These are phyloP conservation scores for Poecilia picta DNA, from an alignment of 2,797 vertebrate genomes.

Conservation along the genomic window DNA sequence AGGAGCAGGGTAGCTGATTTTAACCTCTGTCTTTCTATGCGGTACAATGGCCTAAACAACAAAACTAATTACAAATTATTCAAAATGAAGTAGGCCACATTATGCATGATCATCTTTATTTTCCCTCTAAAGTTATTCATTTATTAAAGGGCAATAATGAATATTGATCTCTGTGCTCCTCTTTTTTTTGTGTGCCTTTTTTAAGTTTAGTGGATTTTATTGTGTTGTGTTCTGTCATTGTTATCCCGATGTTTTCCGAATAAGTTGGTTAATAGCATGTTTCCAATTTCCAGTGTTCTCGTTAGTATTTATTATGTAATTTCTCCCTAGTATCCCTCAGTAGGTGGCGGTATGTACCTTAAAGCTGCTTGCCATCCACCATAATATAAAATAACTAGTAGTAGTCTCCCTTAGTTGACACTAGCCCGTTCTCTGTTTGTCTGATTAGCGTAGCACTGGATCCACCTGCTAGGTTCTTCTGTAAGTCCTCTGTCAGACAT, in stretches of 20 bases:
- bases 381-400: no score
- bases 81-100: neutral
- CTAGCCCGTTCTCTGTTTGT: neutral
- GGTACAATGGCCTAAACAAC: neutral
- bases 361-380: no score
- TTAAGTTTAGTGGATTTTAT: neutral
- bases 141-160: neutral
- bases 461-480: no score
- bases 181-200: neutral
- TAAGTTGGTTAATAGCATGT: neutral
- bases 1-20: neutral
- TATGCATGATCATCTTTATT: neutral
- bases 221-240: neutral
- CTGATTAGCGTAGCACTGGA: no score
- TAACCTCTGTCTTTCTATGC: neutral
- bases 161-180: no score
- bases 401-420: no score
- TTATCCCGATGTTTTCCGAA: neutral
- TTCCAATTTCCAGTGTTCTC: neutral
- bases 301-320: neutral
- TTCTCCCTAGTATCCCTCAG: neutral
- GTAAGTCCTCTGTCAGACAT: neutral
- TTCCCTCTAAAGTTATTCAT: neutral
- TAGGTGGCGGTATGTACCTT: no score
- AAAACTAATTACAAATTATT: neutral